phyloP scores from a whole-genome alignment of 1,140 invertebrate genomes.

The Tachypleus tridentatus region DNA sequence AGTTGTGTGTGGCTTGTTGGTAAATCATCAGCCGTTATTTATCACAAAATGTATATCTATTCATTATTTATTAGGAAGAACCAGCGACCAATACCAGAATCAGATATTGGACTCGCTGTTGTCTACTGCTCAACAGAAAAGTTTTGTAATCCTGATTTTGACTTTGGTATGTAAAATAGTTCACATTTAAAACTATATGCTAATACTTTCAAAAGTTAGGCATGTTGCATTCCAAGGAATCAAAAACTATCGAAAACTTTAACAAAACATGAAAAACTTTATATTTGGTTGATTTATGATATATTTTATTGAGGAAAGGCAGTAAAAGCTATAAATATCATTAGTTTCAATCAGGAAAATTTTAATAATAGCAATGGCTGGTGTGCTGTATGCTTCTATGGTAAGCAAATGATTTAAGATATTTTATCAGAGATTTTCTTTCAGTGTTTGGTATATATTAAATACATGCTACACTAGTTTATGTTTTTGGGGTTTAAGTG shows the following conservation, averaged over 20 bases:
- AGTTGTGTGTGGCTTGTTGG: too few species aligned
- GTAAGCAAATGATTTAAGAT: background rate
- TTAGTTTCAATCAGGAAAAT: too few species aligned
- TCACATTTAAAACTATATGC: background rate
- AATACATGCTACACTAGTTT: background rate
- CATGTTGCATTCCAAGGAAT: background rate
- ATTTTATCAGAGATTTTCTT: too few species aligned
- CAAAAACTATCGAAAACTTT: background rate
- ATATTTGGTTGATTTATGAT: too few species aligned
- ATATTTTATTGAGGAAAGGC: too few species aligned
- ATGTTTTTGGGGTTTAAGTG: background rate
- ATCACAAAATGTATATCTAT: too few species aligned
- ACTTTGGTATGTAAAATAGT: slow-evolving; percentile 8
- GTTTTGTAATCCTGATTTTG: slow-evolving; percentile 47
- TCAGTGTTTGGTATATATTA: background rate
- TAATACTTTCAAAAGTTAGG: background rate
- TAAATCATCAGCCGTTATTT: too few species aligned
- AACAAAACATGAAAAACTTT: too few species aligned
- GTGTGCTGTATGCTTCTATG: background rate
- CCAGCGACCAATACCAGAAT: slow-evolving; percentile 46
- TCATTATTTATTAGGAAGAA: slow-evolving; percentile 23
- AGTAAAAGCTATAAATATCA: too few species aligned
- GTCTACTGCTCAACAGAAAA: slow-evolving; percentile 46
- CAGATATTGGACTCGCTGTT: slow-evolving; percentile 51
- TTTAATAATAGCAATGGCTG: background rate